phyloP scores from a whole-genome alignment of 2,888 invertebrate genomes.

The Agrochola circellaris region DNA sequence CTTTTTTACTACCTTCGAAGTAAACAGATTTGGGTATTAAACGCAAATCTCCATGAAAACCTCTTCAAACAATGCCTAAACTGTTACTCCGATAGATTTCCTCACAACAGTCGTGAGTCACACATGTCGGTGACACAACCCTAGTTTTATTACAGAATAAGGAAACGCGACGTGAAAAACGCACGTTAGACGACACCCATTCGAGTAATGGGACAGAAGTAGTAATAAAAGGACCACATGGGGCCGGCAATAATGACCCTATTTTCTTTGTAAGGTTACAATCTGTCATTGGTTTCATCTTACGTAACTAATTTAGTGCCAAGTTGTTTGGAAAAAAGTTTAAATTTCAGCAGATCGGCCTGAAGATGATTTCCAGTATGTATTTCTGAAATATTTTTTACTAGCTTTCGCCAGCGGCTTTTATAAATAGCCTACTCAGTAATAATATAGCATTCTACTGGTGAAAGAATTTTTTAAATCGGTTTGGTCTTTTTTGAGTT shows the following conservation, averaged over 20 bases:
- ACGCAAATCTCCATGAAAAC: constrained; percentile 7
- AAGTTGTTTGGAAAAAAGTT: not conserved
- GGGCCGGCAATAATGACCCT: constrained; percentile 59
- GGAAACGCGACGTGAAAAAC: constrained; percentile 64
- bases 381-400: not conserved
- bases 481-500: too few relatives aligned
- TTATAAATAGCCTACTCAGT: too few relatives aligned
- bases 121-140: constrained; percentile 48
- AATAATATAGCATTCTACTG: too few relatives aligned
- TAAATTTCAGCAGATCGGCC: not conserved
- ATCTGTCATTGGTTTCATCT: constrained; percentile 51
- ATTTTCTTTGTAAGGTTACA: constrained; percentile 51
- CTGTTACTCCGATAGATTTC: constrained; percentile 27
- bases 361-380: not conserved
- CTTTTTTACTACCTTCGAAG: not conserved
- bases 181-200: constrained; percentile 56
- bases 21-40: constrained; percentile 10
- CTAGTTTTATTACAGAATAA: constrained; percentile 61
- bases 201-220: constrained; percentile 59
- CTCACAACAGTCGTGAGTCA: constrained; percentile 29
- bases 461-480: not conserved
- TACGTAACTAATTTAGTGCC: constrained; percentile 13
- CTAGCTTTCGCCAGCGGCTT: too few relatives aligned
- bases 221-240: constrained; percentile 63
- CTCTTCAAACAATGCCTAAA: constrained; percentile 1